Percentiles rank a stretch among this genome's conserved stretches.
Conservation (phyloP, 2,797 vertebrate species). For the Sus cebifrons region DNA sequence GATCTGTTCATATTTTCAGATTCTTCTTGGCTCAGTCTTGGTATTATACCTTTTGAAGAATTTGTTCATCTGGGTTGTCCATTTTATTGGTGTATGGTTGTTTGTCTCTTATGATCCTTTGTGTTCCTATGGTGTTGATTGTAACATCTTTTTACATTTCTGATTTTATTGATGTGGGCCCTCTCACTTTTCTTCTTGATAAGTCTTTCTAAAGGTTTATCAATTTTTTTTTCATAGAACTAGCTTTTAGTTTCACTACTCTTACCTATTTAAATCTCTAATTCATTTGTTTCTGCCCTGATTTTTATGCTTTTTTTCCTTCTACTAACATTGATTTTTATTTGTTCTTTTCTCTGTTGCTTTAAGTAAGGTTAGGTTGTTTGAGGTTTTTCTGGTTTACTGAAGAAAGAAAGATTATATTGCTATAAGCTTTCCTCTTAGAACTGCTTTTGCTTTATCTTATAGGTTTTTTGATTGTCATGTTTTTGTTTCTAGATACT, state of each 20-base stretch:
- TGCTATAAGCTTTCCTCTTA: background rate
- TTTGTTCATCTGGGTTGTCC: background rate
- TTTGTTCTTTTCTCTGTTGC: background rate
- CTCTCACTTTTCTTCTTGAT: background rate
- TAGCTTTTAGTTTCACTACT: background rate
- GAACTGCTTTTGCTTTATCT: background rate
- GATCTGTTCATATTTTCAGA: background rate
- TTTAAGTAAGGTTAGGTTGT: background rate
- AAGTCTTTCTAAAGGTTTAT: background rate
- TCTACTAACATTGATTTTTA: background rate
- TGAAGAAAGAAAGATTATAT: background rate
- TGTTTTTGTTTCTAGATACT: background rate
- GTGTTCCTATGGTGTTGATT: background rate
- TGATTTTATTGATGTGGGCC: background rate
- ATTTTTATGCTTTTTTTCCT: background rate
- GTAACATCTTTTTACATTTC: background rate
- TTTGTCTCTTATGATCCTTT: background rate
- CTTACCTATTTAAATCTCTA: background rate
- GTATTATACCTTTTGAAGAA: background rate
- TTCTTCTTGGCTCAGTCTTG: background rate
- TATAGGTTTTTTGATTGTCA: background rate
- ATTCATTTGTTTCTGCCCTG: background rate
- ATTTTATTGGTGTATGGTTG: background rate
- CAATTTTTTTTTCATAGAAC: background rate
- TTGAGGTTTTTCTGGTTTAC: background rate